Evolutionary conservation across 1,140 invertebrate genomes (phyloP), one percentile per base, ranked within the genome.

Genomic region (Formica exsecta): DNA sequence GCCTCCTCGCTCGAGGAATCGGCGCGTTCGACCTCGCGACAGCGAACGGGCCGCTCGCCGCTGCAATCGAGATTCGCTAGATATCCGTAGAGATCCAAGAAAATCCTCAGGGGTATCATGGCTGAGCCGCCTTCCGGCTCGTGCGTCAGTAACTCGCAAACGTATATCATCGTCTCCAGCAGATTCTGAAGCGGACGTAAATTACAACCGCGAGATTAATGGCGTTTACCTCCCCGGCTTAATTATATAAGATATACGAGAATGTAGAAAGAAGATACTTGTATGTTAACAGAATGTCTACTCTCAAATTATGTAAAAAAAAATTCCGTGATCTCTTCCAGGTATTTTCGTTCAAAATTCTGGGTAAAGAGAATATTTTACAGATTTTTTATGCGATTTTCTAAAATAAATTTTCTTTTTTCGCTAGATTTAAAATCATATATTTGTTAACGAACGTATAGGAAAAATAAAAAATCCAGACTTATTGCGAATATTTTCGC

Each of bases 111-210:
- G 0, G 96, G 96, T 74, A 98, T 97, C 88, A 96, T 96, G 2
- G 97, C 96, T 5, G 97, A 97, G 2, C 97, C 97, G 57, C 98
- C 98, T 89, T 98, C 97, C 1, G 97, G 97, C 92, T 98, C 97
- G 85, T 97, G 96, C 25, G 98, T 98, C 81, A 98, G 94, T 48
- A 98, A 95, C 94, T 98, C 97, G 94, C 98, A 98, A 61, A 98
- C 95, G 41, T 97, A 95, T 74, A 97, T 97, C 97, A 98, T 98
- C 29, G 97, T 97, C 92, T 97, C 96, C 7, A 96, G 96, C 36
- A 98, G 95, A 91, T 96, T 97, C 97, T 98, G 90, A 22, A 36
- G 22, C 32, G 48, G 71, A 32, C 75, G 87, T 89, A 64, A 89
- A 81, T 89, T 54, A 66, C 22, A 84, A 59, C 13, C 62, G 41